Percentiles rank a stretch among this genome's conserved stretches.
phyloP scores from a whole-genome alignment of 2,797 vertebrate species.

The Myotis vivesi region DNA sequence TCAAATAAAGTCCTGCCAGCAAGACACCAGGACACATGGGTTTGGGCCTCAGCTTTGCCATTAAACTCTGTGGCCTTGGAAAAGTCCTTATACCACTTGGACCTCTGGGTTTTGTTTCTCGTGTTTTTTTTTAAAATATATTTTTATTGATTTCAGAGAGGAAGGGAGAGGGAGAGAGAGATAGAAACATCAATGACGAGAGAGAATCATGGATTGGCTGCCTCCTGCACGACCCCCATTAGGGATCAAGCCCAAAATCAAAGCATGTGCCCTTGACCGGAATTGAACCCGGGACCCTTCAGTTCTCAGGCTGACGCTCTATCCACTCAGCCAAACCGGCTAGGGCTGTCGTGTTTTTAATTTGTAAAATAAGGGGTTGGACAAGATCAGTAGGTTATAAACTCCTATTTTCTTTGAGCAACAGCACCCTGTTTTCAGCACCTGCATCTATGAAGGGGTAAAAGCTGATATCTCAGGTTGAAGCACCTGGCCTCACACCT shows the following conservation, averaged over 20 bases:
- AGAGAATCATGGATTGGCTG: too few relatives aligned
- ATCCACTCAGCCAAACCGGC: too few relatives aligned
- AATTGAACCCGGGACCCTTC: too few relatives aligned
- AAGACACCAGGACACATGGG: background rate
- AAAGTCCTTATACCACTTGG: background rate
- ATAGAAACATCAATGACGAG: too few relatives aligned
- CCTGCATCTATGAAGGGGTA: background rate
- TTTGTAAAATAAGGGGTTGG: constrained; percentile 4
- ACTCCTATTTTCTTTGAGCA: background rate
- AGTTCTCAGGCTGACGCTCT: too few relatives aligned
- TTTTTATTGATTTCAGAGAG: too few relatives aligned
- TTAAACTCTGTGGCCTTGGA: background rate
- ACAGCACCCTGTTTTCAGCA: background rate
- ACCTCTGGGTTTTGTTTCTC: background rate
- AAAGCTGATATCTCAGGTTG: background rate
- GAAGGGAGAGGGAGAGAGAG: too few relatives aligned
- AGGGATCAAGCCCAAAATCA: too few relatives aligned
- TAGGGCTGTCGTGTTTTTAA: background rate
- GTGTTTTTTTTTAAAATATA: too few relatives aligned
- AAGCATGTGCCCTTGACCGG: too few relatives aligned
- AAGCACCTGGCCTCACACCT: background rate
- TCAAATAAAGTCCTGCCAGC: background rate
- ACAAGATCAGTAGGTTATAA: background rate
- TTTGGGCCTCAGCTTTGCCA: background rate
- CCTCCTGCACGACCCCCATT: too few relatives aligned